Evolutionary conservation across 2,888 invertebrate genomes (phyloP).

Genomic region (Hanleya hanleyi): DNA sequence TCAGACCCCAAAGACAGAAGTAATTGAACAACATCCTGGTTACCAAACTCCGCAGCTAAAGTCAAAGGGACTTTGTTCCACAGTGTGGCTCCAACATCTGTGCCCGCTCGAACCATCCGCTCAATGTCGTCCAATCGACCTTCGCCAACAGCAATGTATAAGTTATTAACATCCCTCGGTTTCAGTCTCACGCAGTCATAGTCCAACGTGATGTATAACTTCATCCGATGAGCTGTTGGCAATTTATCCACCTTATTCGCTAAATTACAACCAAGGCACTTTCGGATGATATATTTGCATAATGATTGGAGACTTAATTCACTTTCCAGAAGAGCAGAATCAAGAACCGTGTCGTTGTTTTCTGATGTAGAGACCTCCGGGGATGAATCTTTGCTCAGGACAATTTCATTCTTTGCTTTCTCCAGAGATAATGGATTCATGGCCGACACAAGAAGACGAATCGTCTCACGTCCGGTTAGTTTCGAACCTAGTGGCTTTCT

Average conservation of each 20-base stretch:
- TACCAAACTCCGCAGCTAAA: conserved; percentile 21
- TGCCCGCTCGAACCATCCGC: conserved; percentile 13
- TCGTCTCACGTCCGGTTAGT: neutral
- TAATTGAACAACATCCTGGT: conserved; percentile 10
- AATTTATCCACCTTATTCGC: conserved; percentile 24
- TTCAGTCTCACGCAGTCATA: neutral
- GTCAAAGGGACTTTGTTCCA: conserved; percentile 21
- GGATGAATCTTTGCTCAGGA: neutral
- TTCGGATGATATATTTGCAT: neutral
- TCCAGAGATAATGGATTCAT: neutral
- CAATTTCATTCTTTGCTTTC: no score
- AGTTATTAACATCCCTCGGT: neutral
- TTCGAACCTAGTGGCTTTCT: neutral
- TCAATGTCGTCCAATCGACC: conserved; percentile 1
- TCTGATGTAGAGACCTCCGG: no score
- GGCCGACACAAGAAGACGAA: neutral
- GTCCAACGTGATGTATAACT: conserved; percentile 19
- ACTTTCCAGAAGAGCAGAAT: neutral
- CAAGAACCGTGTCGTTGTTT: neutral
- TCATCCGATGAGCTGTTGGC: conserved; percentile 28
- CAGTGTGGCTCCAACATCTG: conserved; percentile 24
- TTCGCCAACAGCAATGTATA: conserved; percentile 31
- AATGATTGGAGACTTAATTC: neutral
- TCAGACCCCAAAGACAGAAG: conserved; percentile 7
- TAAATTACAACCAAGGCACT: neutral